These are phyloP conservation scores for Zaprionus inermis DNA, from an alignment of 1,140 invertebrate species.

Conservation along the genomic window DNA sequence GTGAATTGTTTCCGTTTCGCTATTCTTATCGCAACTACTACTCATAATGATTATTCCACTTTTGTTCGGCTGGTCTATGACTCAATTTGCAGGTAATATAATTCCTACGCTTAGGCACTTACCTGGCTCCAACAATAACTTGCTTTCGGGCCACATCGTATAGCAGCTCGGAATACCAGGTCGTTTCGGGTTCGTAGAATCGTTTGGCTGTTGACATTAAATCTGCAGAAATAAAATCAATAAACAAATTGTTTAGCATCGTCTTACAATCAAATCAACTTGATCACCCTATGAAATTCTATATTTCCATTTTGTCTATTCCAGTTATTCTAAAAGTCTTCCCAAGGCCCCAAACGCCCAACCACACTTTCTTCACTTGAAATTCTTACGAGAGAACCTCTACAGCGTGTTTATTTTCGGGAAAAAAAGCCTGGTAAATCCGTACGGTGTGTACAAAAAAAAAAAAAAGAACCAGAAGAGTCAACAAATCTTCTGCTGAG, in stretches of 20 bases:
- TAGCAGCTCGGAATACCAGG: conserved; percentile 90
- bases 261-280: not conserved
- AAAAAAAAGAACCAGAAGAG: conserved; percentile 59
- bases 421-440: conserved; percentile 5
- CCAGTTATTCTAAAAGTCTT: not conserved
- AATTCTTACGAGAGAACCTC: not conserved
- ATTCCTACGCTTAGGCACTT: conserved; percentile 67
- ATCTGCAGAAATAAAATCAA: conserved; percentile 83
- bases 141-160: conserved; percentile 93
- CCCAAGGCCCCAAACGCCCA: not conserved
- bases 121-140: conserved; percentile 92
- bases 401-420: not conserved
- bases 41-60: conserved; percentile 39
- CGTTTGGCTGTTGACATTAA: conserved; percentile 85
- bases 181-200: conserved; percentile 88
- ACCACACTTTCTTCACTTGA: not conserved
- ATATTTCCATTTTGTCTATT: not conserved
- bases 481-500: conserved; percentile 68
- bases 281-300: not conserved
- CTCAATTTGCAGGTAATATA: conserved; percentile 44
- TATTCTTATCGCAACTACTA: conserved; percentile 18
- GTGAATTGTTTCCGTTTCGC: conserved; percentile 25
- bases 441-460: conserved; percentile 29
- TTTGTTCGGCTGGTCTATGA: conserved; percentile 26
- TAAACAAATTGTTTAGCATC: conserved; percentile 8